A percentile compares a stretch with the other conserved stretches of the same genome.
Conservation (phyloP, 2,113 vertebrate genomes). For the Phaethornis superciliosus region DNA sequence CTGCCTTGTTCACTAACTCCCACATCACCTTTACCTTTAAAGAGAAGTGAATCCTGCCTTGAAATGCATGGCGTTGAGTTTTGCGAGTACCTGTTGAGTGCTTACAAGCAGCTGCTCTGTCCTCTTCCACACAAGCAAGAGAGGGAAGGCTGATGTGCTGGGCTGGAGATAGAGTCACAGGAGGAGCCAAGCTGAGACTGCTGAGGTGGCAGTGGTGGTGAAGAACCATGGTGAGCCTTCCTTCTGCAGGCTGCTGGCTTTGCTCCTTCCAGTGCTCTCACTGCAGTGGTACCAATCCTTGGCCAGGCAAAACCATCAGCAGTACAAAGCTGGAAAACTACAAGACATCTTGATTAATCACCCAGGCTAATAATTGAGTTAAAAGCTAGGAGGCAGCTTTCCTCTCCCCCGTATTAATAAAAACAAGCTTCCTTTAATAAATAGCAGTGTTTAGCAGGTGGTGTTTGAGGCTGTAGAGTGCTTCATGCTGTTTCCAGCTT, state of each 20-base stretch:
- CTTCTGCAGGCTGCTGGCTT: background rate
- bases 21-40: background rate
- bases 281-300: background rate
- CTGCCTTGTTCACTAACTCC: background rate
- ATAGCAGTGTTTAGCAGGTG: background rate
- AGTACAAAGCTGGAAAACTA: background rate
- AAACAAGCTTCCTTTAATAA: background rate
- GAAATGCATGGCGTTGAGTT: fast-evolving
- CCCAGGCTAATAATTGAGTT: background rate
- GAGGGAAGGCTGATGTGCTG: background rate
- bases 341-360: background rate
- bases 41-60: background rate
- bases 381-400: background rate
- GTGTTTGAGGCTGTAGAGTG: background rate
- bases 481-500: background rate
- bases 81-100: fast-evolving
- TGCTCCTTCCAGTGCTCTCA: background rate
- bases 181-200: background rate
- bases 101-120: background rate
- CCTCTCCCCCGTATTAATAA: background rate
- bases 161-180: background rate
- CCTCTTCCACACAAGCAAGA: background rate
- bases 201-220: background rate
- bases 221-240: background rate
- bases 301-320: background rate